Evolutionary conservation across 2,797 vertebrate genomes (phyloP), one percentile per base, ranked within the genome.

Genomic region (Micrastur ruficollis): DNA sequence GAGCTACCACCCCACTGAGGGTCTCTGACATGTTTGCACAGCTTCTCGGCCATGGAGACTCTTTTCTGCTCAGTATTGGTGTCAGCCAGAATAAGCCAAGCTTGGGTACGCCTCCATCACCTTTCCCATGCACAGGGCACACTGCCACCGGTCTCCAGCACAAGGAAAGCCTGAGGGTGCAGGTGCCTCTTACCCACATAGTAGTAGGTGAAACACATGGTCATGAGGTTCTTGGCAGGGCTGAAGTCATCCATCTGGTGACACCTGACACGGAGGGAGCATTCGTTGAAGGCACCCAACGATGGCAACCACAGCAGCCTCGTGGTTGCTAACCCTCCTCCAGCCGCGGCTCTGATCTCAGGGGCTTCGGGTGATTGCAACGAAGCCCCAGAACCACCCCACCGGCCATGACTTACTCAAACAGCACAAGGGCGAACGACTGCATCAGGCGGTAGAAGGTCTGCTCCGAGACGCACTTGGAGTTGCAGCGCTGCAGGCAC

Each of bases 161-260:
- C 11, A 32, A 66, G 73, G 68, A 74, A 38, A 67, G 46, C 42
- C 31, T 4, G 1, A 11, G 8, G 7, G 3, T 1, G 65, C 40
- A 16, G 23, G 17, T 1, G 2, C 7, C 36, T 50, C 98, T 99
- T 97, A 99, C 99, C 99, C 3, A 98, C 66, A 72, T 99, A 98
- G 97, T 99, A 99, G 95, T 99, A 99, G 1, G 99, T 99, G 97
- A 99, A 99, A 92, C 99, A 99, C 99, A 99, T 99, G 50, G 99
- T 99, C 99, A 99, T 99, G 94, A 99, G 99, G 97, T 99, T 99
- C 97, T 99, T 99, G 86, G 99, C 99, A 0, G 99, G 99, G 78
- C 98, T 98, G 90, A 99, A 99, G 97, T 99, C 99, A 9, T 99
- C 99, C 99, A 99, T 99, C 98, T 99, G 99, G 96, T 99, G 98